A percentile compares a stretch with the other conserved stretches of the same genome.
Evolutionary conservation across 92 coral and sea anemone genomes (phyloP).

Genomic region (Umimayanthus chanpuru): DNA sequence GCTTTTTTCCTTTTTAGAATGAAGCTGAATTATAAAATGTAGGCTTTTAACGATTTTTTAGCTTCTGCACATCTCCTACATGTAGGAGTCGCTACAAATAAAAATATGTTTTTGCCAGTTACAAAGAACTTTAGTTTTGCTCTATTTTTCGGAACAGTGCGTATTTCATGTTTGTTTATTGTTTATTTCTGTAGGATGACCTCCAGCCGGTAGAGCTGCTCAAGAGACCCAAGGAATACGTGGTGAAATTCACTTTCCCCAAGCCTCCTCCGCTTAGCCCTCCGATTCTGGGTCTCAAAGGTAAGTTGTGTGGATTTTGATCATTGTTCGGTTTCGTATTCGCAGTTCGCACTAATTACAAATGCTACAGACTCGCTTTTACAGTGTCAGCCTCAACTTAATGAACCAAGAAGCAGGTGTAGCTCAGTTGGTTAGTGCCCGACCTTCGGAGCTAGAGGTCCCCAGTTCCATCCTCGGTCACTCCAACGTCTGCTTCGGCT

Average conservation of each 20-base stretch:
- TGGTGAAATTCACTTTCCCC: slow-evolving; percentile 94
- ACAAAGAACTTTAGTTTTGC: neutral
- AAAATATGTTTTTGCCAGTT: neutral
- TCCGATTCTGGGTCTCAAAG: slow-evolving; percentile 95
- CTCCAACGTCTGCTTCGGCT: too few species aligned
- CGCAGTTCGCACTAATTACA: too few species aligned
- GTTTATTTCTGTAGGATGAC: slow-evolving; percentile 68
- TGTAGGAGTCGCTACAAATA: neutral
- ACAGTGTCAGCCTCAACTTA: too few species aligned
- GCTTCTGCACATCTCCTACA: neutral
- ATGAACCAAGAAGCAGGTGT: too few species aligned
- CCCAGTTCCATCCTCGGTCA: too few species aligned
- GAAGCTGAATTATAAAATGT: too few species aligned
- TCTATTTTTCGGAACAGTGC: neutral
- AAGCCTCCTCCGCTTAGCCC: slow-evolving; percentile 94
- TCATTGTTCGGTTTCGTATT: too few species aligned
- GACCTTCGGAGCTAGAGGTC: too few species aligned
- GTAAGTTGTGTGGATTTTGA: slow-evolving; percentile 40
- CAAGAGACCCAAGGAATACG: slow-evolving; percentile 94
- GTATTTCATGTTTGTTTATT: neutral
- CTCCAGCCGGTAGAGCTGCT: slow-evolving; percentile 79
- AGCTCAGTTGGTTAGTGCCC: too few species aligned
- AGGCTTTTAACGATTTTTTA: too few species aligned
- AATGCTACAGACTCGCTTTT: too few species aligned
- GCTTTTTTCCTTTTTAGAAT: too few species aligned